Percentiles rank a stretch among this genome's conserved stretches.
phyloP scores from a whole-genome alignment of 2,888 invertebrate genomes.

The Cephus nigrinus region DNA sequence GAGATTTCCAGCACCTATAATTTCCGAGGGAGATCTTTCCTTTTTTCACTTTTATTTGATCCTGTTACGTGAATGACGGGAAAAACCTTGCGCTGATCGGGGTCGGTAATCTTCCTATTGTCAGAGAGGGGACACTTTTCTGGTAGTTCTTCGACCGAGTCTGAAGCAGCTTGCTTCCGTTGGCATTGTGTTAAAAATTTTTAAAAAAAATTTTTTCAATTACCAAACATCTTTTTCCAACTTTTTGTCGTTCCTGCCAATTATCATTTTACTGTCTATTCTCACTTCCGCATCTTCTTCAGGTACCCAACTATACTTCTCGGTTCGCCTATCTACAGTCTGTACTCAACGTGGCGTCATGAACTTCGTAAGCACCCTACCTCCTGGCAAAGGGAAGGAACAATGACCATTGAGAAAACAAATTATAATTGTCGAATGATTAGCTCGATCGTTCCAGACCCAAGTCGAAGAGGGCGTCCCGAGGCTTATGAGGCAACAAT shows the following conservation, averaged over 20 bases:
- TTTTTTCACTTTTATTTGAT: conserved; percentile 26
- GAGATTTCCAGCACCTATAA: conserved; percentile 65
- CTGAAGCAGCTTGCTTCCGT: background rate
- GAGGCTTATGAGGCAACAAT: conserved; percentile 52
- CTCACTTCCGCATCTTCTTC: background rate
- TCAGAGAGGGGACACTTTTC: conserved; percentile 4
- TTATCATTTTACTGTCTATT: background rate
- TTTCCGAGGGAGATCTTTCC: conserved; percentile 41
- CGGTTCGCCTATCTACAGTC: background rate
- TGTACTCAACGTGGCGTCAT: background rate
- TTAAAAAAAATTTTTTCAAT: background rate
- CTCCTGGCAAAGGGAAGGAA: conserved; percentile 22
- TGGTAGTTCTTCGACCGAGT: background rate
- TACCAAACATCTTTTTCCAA: background rate
- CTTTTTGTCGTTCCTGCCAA: background rate
- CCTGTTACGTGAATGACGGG: conserved; percentile 48
- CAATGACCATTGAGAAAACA: conserved; percentile 54
- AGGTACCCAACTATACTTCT: background rate
- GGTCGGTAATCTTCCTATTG: conserved; percentile 20
- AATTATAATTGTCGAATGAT: conserved; percentile 56
- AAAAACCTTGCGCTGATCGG: conserved; percentile 12
- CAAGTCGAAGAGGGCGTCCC: conserved; percentile 11
- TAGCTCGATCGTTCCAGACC: conserved; percentile 50
- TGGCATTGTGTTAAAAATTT: background rate
- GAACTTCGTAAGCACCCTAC: background rate